Conservation (phyloP, 2,113 vertebrate genomes). For the Uria aalge region DNA sequence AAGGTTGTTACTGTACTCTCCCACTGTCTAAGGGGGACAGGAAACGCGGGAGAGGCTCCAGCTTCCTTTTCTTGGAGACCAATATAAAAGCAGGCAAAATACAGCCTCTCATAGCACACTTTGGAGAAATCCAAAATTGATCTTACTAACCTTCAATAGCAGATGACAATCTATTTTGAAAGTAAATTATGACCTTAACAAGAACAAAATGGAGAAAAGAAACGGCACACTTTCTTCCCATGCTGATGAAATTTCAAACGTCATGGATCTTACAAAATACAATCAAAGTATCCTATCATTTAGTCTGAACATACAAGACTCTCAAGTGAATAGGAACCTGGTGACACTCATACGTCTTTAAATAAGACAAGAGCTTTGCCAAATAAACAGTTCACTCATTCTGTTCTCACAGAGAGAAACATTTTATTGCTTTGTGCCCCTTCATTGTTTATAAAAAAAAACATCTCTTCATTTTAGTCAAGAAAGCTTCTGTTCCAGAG, state of each 20-base stretch:
- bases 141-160: background rate
- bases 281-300: background rate
- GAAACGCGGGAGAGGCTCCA: background rate
- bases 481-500: conserved; percentile 59
- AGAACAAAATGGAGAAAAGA: background rate
- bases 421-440: conserved; percentile 51
- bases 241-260: background rate
- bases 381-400: conserved; percentile 26
- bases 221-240: background rate
- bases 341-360: background rate
- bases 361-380: background rate
- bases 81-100: background rate
- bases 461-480: conserved; percentile 57
- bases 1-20: background rate
- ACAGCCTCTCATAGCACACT: background rate
- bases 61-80: background rate
- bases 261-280: background rate
- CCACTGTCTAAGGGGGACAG: background rate
- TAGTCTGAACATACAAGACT: background rate
- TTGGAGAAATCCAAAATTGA: background rate
- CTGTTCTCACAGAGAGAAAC: conserved; percentile 16
- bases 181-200: background rate
- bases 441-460: conserved; percentile 37
- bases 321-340: background rate
- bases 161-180: background rate